Evolutionary conservation across 2,797 vertebrate species (phyloP), one percentile per base, ranked within the genome.

Genomic region (Paedocypris micromegethes): DNA sequence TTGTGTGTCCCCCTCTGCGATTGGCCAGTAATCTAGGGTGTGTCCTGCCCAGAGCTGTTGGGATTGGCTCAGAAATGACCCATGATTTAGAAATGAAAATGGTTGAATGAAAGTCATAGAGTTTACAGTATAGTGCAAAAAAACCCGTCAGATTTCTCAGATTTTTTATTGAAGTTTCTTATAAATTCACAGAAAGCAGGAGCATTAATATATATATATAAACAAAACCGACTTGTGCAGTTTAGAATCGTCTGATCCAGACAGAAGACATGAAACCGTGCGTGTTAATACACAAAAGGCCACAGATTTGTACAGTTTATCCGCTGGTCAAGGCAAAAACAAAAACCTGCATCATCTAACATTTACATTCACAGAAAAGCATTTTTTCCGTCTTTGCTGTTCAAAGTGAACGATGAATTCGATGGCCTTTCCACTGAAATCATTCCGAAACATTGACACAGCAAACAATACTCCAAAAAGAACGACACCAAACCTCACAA

Each of bases 221-320:
- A 74, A 78, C 73, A 78, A 69, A 72, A 70, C 62, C 68, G 66
- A 56, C 72, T 53, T 74, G 64, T 74, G 77, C 71, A 65, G 53
- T 72, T 45, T 65, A 44, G 54, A 53, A 47, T 5, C 43, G 41
- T n/a, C 38, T 37, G 40, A 43, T 2, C 53, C n/a, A 57, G 9
- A 41, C 37, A 49, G 23, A 7, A 48, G 51, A 64, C 23, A 9
- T 6, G 39, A 62, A 9, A 59, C 46, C 4, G 64, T 57, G 23
- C 47, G n/a, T 9, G 6, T 63, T 52, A n/a, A 63, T 37, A 8
- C 41, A 46, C 4, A 38, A 3, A 54, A 60, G 50, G 66, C 43
- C 57, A 41, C 48, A 59, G 49, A 60, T 49, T 40, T 53, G 40
- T 23, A 23, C 1, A 53, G 9, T 55, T 68, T 40, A 53, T 5